Conservation (phyloP, 1,140 invertebrate species). For the Apis mellifera region DNA sequence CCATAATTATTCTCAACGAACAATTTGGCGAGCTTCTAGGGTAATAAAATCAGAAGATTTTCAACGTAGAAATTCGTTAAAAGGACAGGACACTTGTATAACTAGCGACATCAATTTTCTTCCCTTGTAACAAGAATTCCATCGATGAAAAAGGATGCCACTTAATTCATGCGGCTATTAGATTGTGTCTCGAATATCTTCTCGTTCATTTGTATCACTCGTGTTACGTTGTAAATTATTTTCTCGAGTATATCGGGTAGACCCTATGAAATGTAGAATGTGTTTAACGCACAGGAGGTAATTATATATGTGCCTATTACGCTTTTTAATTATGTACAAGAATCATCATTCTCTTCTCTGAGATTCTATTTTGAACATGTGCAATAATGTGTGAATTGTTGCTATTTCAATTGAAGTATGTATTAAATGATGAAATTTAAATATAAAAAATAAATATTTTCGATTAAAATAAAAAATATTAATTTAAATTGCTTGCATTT, state of each 20-base stretch:
- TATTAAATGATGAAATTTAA: too few relatives aligned
- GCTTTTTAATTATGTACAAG: not conserved
- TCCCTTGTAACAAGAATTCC: not conserved
- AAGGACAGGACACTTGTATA: not conserved
- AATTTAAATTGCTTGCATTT: too few relatives aligned
- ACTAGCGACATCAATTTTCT: slow-evolving; percentile 11
- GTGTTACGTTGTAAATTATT: not conserved
- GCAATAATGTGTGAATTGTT: not conserved
- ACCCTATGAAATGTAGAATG: not conserved
- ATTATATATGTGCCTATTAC: not conserved
- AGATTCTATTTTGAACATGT: too few relatives aligned
- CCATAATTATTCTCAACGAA: too few relatives aligned
- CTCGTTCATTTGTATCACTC: not conserved
- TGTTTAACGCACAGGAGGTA: not conserved
- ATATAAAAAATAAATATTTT: too few relatives aligned
- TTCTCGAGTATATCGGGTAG: not conserved
- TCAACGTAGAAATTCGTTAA: not conserved
- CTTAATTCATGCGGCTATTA: not conserved
- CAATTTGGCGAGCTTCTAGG: not conserved
- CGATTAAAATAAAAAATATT: too few relatives aligned
- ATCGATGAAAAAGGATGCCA: slow-evolving; percentile 1
- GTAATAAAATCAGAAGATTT: slow-evolving; percentile 11
- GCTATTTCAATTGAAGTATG: too few relatives aligned
- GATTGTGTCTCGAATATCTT: not conserved
- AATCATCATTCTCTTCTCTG: not conserved